phyloP scores from a whole-genome alignment of 2,888 invertebrate genomes.

The Dendrolimus pini region DNA sequence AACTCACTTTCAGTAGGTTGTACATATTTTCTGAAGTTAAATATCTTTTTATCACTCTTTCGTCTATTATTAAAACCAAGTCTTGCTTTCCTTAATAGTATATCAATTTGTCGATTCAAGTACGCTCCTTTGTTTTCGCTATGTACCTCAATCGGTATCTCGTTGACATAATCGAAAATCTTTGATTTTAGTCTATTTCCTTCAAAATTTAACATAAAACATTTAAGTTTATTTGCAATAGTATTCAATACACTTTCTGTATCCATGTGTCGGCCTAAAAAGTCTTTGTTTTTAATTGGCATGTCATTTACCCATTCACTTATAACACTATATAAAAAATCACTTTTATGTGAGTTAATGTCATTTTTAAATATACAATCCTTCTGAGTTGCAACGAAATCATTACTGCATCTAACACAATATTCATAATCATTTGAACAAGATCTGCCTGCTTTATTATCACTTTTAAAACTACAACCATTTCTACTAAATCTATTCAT shows the following conservation, averaged over 20 bases:
- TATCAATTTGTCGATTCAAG: conserved; percentile 28
- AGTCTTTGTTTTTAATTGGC: conserved; percentile 22
- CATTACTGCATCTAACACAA: conserved; percentile 1
- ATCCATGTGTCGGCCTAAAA: conserved; percentile 15
- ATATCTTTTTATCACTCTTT: conserved; percentile 3
- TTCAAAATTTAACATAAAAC: conserved; percentile 17
- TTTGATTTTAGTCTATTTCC: conserved; percentile 18
- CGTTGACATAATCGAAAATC: conserved; percentile 26
- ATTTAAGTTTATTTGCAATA: conserved; percentile 23
- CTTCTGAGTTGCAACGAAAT: not conserved
- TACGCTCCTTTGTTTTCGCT: conserved; percentile 21
- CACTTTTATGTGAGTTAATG: conserved; percentile 3
- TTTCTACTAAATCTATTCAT: conserved; percentile 8
- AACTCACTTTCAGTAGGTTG: conserved; percentile 29
- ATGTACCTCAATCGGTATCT: conserved; percentile 26
- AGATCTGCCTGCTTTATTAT: not conserved
- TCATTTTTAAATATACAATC: not conserved
- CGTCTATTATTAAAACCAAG: conserved; percentile 17
- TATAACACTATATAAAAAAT: conserved; percentile 21
- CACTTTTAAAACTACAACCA: not conserved
- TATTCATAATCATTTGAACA: not conserved
- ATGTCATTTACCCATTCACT: conserved; percentile 33
- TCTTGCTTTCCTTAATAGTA: conserved; percentile 9
- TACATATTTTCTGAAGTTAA: conserved; percentile 11
- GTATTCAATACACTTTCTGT: conserved; percentile 20